phyloP scores from a whole-genome alignment of 2,797 vertebrate genomes.

The Ispidina picta region DNA sequence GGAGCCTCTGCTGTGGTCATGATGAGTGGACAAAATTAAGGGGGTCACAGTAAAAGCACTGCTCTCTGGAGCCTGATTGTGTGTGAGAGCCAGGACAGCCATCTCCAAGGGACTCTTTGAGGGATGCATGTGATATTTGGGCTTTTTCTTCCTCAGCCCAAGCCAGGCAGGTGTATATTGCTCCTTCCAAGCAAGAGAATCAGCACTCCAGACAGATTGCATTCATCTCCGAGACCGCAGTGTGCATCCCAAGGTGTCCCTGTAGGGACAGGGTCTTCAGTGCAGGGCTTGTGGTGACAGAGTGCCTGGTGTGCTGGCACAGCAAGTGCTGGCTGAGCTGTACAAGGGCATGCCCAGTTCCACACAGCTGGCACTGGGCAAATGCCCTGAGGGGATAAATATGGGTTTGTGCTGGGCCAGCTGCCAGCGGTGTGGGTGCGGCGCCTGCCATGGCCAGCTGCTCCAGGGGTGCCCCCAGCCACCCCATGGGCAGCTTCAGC shows the following conservation, averaged over 20 bases:
- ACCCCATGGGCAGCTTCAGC: background rate
- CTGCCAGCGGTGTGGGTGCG: background rate
- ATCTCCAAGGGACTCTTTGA: background rate
- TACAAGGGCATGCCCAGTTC: conserved; percentile 3
- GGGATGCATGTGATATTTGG: background rate
- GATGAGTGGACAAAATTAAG: background rate
- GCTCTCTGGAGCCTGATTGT: background rate
- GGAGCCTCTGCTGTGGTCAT: background rate
- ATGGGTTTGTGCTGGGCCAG: background rate
- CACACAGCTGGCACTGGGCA: background rate
- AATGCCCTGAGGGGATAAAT: background rate
- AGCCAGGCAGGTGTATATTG: rapidly evolving
- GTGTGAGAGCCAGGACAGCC: background rate
- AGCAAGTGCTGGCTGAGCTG: background rate
- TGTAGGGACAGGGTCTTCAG: rapidly evolving
- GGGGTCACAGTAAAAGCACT: background rate
- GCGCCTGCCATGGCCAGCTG: background rate
- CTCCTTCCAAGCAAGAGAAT: background rate
- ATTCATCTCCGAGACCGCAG: rapidly evolving
- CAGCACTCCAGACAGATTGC: rapidly evolving
- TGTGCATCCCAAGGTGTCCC: background rate
- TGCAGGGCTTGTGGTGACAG: background rate
- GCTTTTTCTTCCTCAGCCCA: background rate
- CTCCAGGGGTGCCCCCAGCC: background rate
- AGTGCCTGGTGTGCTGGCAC: background rate